Evolutionary conservation across 1,140 invertebrate species (phyloP).

Genomic region (Drosophila pachea): DNA sequence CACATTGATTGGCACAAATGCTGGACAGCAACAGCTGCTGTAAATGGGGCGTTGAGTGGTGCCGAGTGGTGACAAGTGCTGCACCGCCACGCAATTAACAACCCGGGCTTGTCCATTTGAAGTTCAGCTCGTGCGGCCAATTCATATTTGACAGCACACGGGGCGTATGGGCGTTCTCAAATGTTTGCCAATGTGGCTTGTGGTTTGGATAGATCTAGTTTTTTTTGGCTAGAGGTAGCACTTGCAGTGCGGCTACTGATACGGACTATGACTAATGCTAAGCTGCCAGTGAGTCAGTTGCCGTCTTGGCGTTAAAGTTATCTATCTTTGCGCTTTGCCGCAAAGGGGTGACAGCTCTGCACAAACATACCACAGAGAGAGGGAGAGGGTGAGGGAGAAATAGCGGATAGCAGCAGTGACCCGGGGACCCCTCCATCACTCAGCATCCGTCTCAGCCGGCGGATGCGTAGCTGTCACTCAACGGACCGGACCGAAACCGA

Average conservation of each 20-base stretch:
- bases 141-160: slow-evolving; percentile 37
- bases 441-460: slow-evolving; percentile 17
- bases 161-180: slow-evolving; percentile 49
- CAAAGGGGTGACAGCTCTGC: slow-evolving; percentile 27
- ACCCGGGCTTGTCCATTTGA: slow-evolving; percentile 39
- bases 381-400: too few relatives aligned
- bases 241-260: slow-evolving; percentile 4
- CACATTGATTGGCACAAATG: slow-evolving; percentile 43
- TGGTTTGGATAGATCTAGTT: slow-evolving; percentile 23
- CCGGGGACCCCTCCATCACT: slow-evolving; percentile 5
- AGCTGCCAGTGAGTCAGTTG: slow-evolving; percentile 24
- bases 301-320: slow-evolving; percentile 5
- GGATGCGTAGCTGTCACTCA: slow-evolving; percentile 64
- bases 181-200: slow-evolving; percentile 33
- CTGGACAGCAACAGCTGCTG: slow-evolving; percentile 21
- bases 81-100: slow-evolving; percentile 25
- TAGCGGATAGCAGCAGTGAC: slow-evolving; percentile 8
- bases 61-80: slow-evolving; percentile 51
- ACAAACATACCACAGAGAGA: slow-evolving; percentile 32
- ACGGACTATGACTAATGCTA: slow-evolving; percentile 51
- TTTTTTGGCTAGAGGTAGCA: not conserved
- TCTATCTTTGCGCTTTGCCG: slow-evolving; percentile 10
- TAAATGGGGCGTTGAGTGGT: slow-evolving; percentile 45
- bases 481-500: slow-evolving; percentile 24
- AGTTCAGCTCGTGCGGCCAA: slow-evolving; percentile 24